phyloP scores from a whole-genome alignment of 1,140 invertebrate genomes.

The Popillia japonica region DNA sequence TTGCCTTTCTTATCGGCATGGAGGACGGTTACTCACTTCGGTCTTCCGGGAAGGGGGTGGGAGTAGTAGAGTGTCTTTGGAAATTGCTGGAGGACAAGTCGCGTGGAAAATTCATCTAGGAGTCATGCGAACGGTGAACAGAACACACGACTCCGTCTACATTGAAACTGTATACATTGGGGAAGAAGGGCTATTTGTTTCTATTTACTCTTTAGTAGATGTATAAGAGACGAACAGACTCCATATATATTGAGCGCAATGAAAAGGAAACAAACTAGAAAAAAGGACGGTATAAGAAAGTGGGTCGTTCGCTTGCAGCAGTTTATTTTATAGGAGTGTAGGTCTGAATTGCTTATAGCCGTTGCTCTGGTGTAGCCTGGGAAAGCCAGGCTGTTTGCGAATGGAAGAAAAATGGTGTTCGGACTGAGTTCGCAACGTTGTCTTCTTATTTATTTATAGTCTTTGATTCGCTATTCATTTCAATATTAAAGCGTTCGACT shows the following conservation, averaged over 20 bases:
- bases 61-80: neutral
- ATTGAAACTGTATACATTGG: neutral
- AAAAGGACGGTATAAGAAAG: neutral
- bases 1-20: slow-evolving; percentile 47
- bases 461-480: neutral
- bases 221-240: neutral
- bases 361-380: neutral
- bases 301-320: slow-evolving; percentile 13
- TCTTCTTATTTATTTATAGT: neutral
- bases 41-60: neutral
- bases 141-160: too few species aligned
- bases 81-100: slow-evolving; percentile 13
- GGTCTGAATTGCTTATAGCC: neutral
- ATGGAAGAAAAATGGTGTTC: neutral
- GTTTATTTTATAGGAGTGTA: neutral
- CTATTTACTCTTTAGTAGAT: slow-evolving; percentile 42
- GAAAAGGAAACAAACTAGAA: slow-evolving; percentile 5
- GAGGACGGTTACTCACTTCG: neutral
- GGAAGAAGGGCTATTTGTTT: slow-evolving; percentile 44
- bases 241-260: slow-evolving; percentile 1
- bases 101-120: slow-evolving; percentile 42
- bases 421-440: too few species aligned
- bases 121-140: neutral
- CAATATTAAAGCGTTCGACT: neutral
- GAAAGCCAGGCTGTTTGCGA: neutral